Percentiles rank a stretch among this genome's conserved stretches.
Conservation (phyloP, 2,888 invertebrate species). For the Linnaemya tessellans region DNA sequence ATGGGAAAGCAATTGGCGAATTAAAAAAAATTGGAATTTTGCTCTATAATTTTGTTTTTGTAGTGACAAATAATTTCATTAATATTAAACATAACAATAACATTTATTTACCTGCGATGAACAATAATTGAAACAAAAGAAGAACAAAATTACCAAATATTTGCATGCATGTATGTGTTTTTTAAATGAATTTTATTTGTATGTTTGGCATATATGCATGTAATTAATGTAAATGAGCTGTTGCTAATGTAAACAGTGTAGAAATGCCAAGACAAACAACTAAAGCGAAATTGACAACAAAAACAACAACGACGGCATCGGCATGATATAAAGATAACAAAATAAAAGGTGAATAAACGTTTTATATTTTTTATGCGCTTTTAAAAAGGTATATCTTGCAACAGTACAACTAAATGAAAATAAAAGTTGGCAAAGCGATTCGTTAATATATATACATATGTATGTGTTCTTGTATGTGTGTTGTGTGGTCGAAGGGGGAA, state of each 20-base stretch:
- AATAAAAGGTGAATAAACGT: conserved; percentile 65
- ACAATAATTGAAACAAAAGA: not conserved
- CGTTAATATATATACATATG: too few relatives aligned
- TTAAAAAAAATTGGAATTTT: too few relatives aligned
- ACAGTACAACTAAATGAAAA: conserved; percentile 35
- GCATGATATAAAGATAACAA: conserved; percentile 16
- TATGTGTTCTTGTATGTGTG: not conserved
- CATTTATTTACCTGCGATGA: not conserved
- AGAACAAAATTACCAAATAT: not conserved
- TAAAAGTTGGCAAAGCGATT: conserved; percentile 42
- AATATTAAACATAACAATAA: too few relatives aligned
- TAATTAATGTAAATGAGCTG: conserved; percentile 26
- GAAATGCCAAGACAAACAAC: conserved; percentile 32
- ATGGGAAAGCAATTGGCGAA: too few relatives aligned
- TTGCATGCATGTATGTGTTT: not conserved
- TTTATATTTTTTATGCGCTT: conserved; percentile 49
- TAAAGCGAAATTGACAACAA: conserved; percentile 13
- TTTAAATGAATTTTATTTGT: conserved; percentile 28
- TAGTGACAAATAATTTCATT: too few relatives aligned
- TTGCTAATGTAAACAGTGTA: conserved; percentile 31
- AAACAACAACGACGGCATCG: not conserved
- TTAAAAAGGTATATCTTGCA: not conserved
- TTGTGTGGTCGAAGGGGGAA: not conserved
- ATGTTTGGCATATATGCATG: conserved; percentile 27
- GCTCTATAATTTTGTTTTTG: too few relatives aligned